Evolutionary conservation across 2,797 vertebrate species (phyloP).

Genomic region (Ispidina lecontei): DNA sequence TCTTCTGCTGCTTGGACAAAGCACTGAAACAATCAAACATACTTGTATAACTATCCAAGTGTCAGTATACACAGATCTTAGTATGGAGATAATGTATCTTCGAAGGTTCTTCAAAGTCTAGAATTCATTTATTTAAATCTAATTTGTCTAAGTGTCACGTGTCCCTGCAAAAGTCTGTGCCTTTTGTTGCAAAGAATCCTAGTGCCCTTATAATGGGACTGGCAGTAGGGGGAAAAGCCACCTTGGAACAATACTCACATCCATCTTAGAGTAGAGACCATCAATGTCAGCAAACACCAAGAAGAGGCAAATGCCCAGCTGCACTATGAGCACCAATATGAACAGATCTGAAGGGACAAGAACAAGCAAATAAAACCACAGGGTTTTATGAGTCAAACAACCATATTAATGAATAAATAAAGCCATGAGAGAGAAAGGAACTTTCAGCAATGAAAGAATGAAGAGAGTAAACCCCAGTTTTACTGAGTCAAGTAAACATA

Average conservation of each 20-base stretch:
- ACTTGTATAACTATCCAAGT: neutral
- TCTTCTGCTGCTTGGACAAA: neutral
- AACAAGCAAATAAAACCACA: neutral
- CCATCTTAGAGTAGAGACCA: conserved; percentile 75
- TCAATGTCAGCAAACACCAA: conserved; percentile 80
- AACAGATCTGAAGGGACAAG: conserved; percentile 76
- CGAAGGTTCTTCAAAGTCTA: neutral
- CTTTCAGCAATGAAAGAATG: neutral
- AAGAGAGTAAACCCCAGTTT: neutral
- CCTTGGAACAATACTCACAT: conserved; percentile 72
- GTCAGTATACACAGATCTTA: neutral
- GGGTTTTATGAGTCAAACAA: neutral
- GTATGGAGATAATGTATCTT: neutral
- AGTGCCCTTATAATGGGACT: neutral
- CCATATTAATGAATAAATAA: neutral
- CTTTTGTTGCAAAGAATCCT: neutral
- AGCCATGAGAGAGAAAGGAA: neutral
- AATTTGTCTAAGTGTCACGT: neutral
- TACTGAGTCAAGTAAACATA: neutral
- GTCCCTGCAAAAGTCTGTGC: neutral
- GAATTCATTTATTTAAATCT: neutral
- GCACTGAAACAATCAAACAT: neutral
- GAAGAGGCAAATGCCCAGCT: conserved; percentile 78
- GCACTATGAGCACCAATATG: conserved; percentile 69
- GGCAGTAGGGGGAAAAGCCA: neutral